Evolutionary conservation across 2,797 vertebrate species (phyloP), one percentile per base, ranked within the genome.

Genomic region (Megalops cyprinoides): DNA sequence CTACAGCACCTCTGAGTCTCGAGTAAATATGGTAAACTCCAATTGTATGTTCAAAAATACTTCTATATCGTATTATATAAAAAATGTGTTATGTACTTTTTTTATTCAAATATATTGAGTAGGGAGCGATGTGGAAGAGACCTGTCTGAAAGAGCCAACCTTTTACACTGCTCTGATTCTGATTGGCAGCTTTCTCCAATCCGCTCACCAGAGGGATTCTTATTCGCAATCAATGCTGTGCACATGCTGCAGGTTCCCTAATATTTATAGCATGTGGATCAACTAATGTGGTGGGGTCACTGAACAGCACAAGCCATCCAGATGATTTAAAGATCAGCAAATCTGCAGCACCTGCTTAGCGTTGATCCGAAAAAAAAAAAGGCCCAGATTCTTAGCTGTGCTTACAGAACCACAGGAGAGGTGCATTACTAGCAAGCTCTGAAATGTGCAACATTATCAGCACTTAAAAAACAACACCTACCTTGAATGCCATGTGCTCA

Each of bases 351-450:
- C n/a, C n/a, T n/a, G n/a, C n/a, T n/a, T n/a, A n/a, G n/a, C n/a
- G n/a, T n/a, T n/a, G n/a, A n/a, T n/a, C n/a, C n/a, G n/a, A n/a
- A n/a, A n/a, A n/a, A n/a, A n/a, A n/a, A n/a, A n/a, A n/a, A n/a
- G n/a, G n/a, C n/a, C n/a, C n/a, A n/a, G n/a, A n/a, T n/a, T n/a
- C n/a, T n/a, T n/a, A n/a, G n/a, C 60, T 34, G 60, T 62, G 28
- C 28, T 62, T 62, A 34, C 34, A 62, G 28, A 8, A 62, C 8
- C 14, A 15, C 60, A 62, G 60, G 25, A 31, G 20, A 56, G 23
- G 55, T 56, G 23, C 56, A 20, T 79, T 34, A 74, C 60, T 71
- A 60, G 28, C 56, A 71, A n/a, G n/a, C n/a, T n/a, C 73, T 80
- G 42, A 58, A 79, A 60, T 37, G n/a, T 74, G 7, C 74, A 74